phyloP scores from a whole-genome alignment of 1,140 invertebrate genomes.

The Lysiphlebus fabarum region DNA sequence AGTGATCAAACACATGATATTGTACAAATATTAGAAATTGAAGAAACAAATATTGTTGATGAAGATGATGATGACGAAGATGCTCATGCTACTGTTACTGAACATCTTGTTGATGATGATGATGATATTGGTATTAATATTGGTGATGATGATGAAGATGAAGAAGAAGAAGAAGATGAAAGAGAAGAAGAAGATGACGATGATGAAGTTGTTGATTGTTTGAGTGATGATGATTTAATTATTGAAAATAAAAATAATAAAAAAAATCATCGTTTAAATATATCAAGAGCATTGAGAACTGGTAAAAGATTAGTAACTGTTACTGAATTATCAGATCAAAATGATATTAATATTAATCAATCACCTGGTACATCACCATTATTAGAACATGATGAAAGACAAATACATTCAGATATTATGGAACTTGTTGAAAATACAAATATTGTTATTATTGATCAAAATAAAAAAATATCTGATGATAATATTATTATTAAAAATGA shows the following conservation, averaged over 20 bases:
- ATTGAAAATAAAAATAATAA: conserved; percentile 38
- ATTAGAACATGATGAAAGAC: conserved; percentile 45
- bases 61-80: too few species aligned
- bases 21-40: conserved; percentile 52
- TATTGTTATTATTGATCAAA: conserved; percentile 62
- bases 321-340: conserved; percentile 57
- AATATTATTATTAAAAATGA: conserved; percentile 62
- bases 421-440: conserved; percentile 59
- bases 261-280: conserved; percentile 44
- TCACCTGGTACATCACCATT: conserved; percentile 47
- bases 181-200: conserved; percentile 32
- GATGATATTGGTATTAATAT: conserved; percentile 19
- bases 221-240: conserved; percentile 45
- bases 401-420: conserved; percentile 37
- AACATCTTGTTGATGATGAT: not conserved
- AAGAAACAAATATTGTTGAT: conserved; percentile 27
- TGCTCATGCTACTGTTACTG: conserved; percentile 27
- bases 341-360: conserved; percentile 52
- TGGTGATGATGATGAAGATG: conserved; percentile 29
- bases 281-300: conserved; percentile 40
- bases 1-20: conserved; percentile 45
- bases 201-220: conserved; percentile 27
- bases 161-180: too few species aligned
- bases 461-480: conserved; percentile 60
- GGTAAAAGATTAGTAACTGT: conserved; percentile 44